These are phyloP conservation scores for Dipus sagitta DNA, from an alignment of 2,797 vertebrate species.

Conservation along the genomic window DNA sequence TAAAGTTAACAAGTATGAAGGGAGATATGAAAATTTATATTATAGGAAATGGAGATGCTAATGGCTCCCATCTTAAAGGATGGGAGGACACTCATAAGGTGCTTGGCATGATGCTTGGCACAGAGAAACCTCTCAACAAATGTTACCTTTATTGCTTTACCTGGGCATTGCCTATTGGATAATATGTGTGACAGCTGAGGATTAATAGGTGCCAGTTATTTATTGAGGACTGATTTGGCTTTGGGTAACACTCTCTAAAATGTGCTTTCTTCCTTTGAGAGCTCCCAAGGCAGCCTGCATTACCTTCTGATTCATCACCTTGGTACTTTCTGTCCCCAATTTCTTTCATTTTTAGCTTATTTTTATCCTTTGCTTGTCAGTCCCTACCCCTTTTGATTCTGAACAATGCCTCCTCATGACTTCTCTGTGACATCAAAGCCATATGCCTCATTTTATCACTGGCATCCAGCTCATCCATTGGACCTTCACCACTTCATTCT, in stretches of 20 bases:
- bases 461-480: conserved; percentile 75
- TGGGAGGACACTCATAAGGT: not conserved
- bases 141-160: not conserved
- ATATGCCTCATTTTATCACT: conserved; percentile 83
- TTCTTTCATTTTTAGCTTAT: conserved; percentile 55
- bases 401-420: conserved; percentile 80
- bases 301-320: conserved; percentile 7
- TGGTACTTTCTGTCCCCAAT: not conserved
- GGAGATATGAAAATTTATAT: not conserved
- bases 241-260: not conserved
- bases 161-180: not conserved
- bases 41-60: not conserved
- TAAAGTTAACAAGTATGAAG: not conserved
- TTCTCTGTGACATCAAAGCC: conserved; percentile 80
- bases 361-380: conserved; percentile 69
- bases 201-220: not conserved
- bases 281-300: not conserved
- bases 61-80: not conserved
- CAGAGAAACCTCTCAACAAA: not conserved
- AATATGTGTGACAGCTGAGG: not conserved
- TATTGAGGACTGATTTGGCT: not conserved
- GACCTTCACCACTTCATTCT: conserved; percentile 83
- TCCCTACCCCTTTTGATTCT: conserved; percentile 67
- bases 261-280: not conserved
- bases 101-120: not conserved